Evolutionary conservation across 2,797 vertebrate genomes (phyloP).

Genomic region (Glyptemys insculpta): DNA sequence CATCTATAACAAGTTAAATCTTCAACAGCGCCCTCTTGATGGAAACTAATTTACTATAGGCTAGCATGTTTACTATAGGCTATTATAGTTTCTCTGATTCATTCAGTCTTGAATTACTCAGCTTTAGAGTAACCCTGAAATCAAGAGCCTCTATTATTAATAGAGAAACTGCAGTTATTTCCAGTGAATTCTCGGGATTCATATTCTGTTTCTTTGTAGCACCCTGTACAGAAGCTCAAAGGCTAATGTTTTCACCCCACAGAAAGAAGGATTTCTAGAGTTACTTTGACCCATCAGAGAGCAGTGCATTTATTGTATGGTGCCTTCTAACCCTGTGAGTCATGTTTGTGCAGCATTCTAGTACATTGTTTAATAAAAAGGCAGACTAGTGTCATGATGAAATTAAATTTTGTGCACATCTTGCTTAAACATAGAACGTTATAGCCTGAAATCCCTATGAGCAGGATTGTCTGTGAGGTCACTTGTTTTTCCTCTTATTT

Average conservation of each 20-base stretch:
- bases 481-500: not conserved
- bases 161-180: constrained; percentile 25
- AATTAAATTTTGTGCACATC: not conserved
- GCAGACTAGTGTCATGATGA: not conserved
- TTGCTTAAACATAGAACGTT: not conserved
- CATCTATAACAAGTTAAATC: not conserved
- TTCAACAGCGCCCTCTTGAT: not conserved
- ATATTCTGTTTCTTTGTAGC: not conserved
- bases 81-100: not conserved
- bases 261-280: constrained; percentile 27
- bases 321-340: constrained; percentile 3
- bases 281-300: constrained; percentile 20
- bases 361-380: not conserved
- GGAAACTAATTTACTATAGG: not conserved
- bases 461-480: not conserved
- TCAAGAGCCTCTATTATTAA: constrained; percentile 7
- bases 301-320: not conserved
- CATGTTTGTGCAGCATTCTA: not conserved
- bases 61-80: not conserved
- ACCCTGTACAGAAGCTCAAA: not conserved
- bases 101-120: not conserved
- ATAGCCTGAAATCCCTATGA: not conserved
- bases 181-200: constrained; percentile 12
- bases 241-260: constrained; percentile 33
- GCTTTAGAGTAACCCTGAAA: not conserved